Base-by-base conservation (phyloP, 92 coral and sea anemone genomes). In the Chrysogorgia sp. region DNA sequence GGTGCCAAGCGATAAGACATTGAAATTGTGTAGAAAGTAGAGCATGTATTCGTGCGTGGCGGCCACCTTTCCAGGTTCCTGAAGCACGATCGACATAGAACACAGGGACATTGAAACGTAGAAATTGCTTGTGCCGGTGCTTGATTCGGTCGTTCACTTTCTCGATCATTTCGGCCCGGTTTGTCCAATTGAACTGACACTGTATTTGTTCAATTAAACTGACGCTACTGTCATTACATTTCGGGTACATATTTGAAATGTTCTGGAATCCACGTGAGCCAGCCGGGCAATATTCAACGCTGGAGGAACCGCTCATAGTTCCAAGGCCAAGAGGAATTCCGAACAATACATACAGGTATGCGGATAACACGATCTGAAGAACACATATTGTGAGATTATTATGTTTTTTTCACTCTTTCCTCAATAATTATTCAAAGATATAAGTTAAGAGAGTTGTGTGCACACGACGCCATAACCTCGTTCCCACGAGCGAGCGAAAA, bases 31-130 rank as follows among this genome's bases (percentile, higher is more conserved):
- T 2, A 84, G 87, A 48, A 66, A 84, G 30, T 34, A 48, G 2
- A 84, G 87, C 87, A 84, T 84, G 80, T 84, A 67, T 17, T 77
- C 71, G 41, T 76, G 83, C 22, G 78, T 48, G n/a, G 32, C 53
- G 17, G 77, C 77, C 47, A 77, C 87, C 87, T 50, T n/a, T n/a
- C n/a, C n/a, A n/a, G n/a, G n/a, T n/a, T n/a, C n/a, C n/a, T n/a
- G n/a, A n/a, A n/a, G n/a, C n/a, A n/a, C n/a, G n/a, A n/a, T 66
- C 49, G 24, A 67, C 72, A 33, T 55, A 12, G 45, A 35, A 77
- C 12, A 84, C 83, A 37, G 87, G 87, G 30, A 32, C 33, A 2
- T 59, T 84, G 22, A 84, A 77, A 35, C 87, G 87, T 35, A 84
- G 71, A 48, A 84, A 84, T 0, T 3, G 58, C 72, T 84, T 84